These are phyloP conservation scores for Mormyrus hasselquistii DNA, from an alignment of 2,797 vertebrate species.

Conservation along the genomic window DNA sequence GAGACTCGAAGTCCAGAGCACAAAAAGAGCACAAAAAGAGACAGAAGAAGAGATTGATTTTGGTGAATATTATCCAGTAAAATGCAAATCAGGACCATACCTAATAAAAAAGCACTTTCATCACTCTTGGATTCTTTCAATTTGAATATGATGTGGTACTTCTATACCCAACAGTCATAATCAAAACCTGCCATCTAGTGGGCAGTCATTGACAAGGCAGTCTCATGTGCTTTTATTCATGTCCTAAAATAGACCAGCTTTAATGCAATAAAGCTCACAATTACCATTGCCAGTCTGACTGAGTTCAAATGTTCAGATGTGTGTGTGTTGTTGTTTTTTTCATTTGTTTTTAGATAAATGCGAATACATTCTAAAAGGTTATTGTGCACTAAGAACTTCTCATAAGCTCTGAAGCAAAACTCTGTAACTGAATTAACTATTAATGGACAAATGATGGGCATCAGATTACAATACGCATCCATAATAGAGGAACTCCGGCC, in stretches of 20 bases:
- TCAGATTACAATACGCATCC: background rate
- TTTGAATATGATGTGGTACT: background rate
- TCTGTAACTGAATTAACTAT: background rate
- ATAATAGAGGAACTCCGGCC: background rate
- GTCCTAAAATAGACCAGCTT: background rate
- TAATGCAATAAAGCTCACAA: background rate
- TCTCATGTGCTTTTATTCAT: background rate
- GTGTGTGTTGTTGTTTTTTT: background rate
- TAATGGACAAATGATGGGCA: background rate
- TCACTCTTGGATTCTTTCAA: background rate
- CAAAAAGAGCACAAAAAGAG: background rate
- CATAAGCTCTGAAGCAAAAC: background rate
- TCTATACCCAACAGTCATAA: background rate
- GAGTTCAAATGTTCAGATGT: background rate
- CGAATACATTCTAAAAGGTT: background rate
- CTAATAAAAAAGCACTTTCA: background rate
- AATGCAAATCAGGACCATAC: background rate
- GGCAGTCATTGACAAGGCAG: background rate
- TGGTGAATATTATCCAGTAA: background rate
- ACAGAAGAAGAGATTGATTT: background rate
- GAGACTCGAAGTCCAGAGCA: background rate
- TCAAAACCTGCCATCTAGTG: slow-evolving; percentile 1
- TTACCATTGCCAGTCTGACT: background rate
- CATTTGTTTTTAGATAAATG: background rate
- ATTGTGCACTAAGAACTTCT: background rate